Conservation (phyloP, 2,888 invertebrate species). For the Nomada flava region DNA sequence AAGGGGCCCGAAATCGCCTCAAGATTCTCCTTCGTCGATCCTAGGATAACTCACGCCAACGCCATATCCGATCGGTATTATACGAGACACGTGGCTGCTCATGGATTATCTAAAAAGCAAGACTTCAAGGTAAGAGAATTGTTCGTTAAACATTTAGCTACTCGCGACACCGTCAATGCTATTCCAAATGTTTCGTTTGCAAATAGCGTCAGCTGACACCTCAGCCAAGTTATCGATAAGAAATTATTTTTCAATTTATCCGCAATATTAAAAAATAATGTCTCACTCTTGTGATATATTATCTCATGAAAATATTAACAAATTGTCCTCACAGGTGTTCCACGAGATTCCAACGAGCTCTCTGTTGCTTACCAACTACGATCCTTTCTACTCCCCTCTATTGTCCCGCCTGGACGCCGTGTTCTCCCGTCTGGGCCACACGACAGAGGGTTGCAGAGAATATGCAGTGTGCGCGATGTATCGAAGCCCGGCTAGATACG, state of each 20-base stretch:
- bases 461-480: constrained; percentile 95
- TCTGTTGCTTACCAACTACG: constrained; percentile 92
- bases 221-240: too few species aligned
- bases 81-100: constrained; percentile 85
- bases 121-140: constrained; percentile 88
- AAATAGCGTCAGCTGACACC: too few species aligned
- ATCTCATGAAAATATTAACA: neutral
- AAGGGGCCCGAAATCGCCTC: constrained; percentile 79
- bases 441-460: constrained; percentile 90
- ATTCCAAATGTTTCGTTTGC: too few species aligned
- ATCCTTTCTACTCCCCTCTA: constrained; percentile 95
- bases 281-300: neutral
- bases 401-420: constrained; percentile 93
- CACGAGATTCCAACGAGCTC: constrained; percentile 94
- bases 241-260: neutral
- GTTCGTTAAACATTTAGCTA: neutral
- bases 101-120: constrained; percentile 84
- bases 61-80: constrained; percentile 88
- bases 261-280: neutral
- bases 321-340: constrained; percentile 87
- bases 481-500: constrained; percentile 94
- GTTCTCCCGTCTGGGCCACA: constrained; percentile 89
- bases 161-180: too few species aligned
- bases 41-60: constrained; percentile 87
- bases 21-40: constrained; percentile 87